These are phyloP conservation scores for Geodia barretti DNA, from an alignment of 37 sponge, comb jelly and placozoan species.

Conservation along the genomic window DNA sequence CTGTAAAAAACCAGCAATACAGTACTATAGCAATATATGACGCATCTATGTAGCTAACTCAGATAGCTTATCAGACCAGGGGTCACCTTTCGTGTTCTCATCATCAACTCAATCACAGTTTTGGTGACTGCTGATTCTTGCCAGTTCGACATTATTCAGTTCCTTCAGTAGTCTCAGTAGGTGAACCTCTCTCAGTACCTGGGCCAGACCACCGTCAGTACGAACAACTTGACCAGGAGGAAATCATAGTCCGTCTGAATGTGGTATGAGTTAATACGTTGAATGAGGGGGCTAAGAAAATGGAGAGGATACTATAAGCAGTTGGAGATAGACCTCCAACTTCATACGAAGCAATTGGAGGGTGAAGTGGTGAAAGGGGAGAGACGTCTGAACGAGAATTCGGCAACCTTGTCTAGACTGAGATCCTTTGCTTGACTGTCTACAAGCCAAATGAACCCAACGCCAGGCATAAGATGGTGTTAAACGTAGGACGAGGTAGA, in stretches of 20 bases:
- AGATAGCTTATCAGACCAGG: too few species aligned
- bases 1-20: too few species aligned
- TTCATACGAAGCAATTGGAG: neutral
- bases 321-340: too few species aligned
- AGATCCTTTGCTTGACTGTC: conserved; percentile 17
- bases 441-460: conserved; percentile 21
- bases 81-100: too few species aligned
- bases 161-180: conserved; percentile 1
- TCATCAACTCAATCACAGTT: too few species aligned
- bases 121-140: conserved; percentile 25
- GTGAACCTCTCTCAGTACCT: conserved; percentile 20
- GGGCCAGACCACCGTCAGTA: conserved; percentile 20
- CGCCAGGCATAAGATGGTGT: neutral
- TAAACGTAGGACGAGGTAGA: conserved; percentile 26
- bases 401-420: conserved; percentile 13
- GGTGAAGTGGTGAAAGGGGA: too few species aligned
- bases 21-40: too few species aligned
- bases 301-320: too few species aligned
- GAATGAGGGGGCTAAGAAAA: too few species aligned
- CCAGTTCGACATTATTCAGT: conserved; percentile 1
- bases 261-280: too few species aligned
- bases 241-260: conserved; percentile 29
- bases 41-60: too few species aligned
- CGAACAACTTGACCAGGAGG: conserved; percentile 32
- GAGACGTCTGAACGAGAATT: conserved; percentile 29